These are phyloP conservation scores for Drosophila pseudoananassae DNA, from an alignment of 1,140 invertebrate genomes.

Conservation along the genomic window DNA sequence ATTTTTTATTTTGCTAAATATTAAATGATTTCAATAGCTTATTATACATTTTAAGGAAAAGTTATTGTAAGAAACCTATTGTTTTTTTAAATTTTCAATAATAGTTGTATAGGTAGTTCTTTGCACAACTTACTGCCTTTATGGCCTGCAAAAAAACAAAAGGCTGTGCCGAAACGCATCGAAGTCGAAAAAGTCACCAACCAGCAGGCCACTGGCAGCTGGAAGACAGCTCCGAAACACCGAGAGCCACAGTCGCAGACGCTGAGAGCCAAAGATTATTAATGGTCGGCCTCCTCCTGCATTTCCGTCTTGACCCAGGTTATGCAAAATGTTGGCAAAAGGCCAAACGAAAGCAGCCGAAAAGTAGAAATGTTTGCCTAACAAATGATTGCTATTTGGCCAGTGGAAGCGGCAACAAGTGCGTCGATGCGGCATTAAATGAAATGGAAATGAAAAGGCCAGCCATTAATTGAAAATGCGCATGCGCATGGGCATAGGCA, in stretches of 20 bases:
- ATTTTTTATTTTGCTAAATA: too few relatives aligned
- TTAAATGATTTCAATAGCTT: too few relatives aligned
- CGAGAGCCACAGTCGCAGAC: slow-evolving; percentile 20
- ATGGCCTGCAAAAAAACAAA: slow-evolving; percentile 66
- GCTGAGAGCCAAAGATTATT: slow-evolving; percentile 64
- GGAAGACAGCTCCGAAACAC: slow-evolving; percentile 9
- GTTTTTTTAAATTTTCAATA: too few relatives aligned
- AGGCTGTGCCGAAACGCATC: slow-evolving; percentile 63
- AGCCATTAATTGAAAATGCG: slow-evolving; percentile 66
- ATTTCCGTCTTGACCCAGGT: slow-evolving; percentile 81
- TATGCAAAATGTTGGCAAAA: slow-evolving; percentile 80
- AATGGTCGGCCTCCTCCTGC: slow-evolving; percentile 70
- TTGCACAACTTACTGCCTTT: slow-evolving; percentile 32
- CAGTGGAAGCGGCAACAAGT: slow-evolving; percentile 42
- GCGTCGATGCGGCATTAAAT: slow-evolving; percentile 60
- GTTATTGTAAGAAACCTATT: too few relatives aligned
- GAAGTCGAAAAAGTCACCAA: slow-evolving; percentile 52
- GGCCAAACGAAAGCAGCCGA: slow-evolving; percentile 75
- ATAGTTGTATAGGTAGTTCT: too few relatives aligned
- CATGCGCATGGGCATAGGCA: slow-evolving; percentile 23
- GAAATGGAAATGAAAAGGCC: slow-evolving; percentile 51
- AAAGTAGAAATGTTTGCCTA: slow-evolving; percentile 74
- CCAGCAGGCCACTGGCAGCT: slow-evolving; percentile 33
- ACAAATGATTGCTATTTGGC: slow-evolving; percentile 75
- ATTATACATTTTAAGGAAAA: too few relatives aligned